These are phyloP conservation scores for Hesperia comma DNA, from an alignment of 2,888 invertebrate species.

Conservation along the genomic window DNA sequence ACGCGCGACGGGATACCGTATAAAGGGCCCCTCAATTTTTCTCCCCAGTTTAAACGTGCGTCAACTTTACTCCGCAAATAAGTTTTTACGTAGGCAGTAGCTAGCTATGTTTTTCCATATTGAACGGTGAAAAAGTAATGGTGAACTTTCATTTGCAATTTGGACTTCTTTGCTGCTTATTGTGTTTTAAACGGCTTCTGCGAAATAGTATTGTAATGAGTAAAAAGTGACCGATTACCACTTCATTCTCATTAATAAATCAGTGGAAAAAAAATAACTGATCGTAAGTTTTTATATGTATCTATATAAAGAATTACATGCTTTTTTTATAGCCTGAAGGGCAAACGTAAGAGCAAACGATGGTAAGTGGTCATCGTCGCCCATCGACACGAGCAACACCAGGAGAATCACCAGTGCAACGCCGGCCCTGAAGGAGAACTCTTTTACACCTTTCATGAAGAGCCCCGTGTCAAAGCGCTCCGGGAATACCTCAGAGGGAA, in stretches of 20 bases:
- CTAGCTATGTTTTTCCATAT: neutral
- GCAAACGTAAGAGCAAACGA: no score
- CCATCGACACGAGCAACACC: no score
- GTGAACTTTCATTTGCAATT: neutral
- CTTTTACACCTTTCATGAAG: no score
- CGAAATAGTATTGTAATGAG: neutral
- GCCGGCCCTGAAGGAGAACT: no score
- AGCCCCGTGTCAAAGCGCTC: no score
- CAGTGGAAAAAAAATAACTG: neutral
- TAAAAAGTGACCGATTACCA: no score
- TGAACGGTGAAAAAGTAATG: neutral
- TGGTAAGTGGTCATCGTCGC: no score
- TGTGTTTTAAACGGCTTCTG: neutral
- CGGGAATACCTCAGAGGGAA: no score
- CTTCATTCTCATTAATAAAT: no score
- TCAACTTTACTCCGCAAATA: constrained; percentile 1
- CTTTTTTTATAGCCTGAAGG: no score
- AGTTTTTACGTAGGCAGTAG: neutral
- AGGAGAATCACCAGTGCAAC: no score
- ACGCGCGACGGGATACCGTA: neutral
- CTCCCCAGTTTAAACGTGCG: neutral
- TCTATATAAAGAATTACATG: no score
- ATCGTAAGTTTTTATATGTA: neutral
- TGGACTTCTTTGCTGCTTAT: neutral
- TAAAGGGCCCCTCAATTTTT: constrained; percentile 1